Conservation (phyloP, 2,113 vertebrate species). For the Perognathus longimembris region DNA sequence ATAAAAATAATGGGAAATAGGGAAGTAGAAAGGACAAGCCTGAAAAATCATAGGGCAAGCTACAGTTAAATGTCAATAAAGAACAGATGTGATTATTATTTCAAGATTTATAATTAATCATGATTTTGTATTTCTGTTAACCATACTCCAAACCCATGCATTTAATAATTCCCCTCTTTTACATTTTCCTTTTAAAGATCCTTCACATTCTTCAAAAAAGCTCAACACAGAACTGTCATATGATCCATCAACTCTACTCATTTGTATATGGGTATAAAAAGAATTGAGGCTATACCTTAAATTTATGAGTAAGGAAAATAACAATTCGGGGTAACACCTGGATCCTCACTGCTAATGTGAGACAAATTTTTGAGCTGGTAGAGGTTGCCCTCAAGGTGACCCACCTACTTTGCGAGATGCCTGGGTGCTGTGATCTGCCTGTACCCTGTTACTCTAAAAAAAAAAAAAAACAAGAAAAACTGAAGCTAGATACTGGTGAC, state of each 20-base stretch:
- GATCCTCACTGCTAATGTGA: too few relatives aligned
- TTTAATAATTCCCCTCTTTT: background rate
- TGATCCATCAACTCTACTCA: background rate
- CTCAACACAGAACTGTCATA: background rate
- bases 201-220: background rate
- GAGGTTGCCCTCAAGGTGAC: too few relatives aligned
- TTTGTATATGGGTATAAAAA: background rate
- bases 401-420: too few relatives aligned
- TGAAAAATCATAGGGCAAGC: background rate
- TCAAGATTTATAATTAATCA: slow-evolving; percentile 31
- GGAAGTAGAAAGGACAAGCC: background rate
- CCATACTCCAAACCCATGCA: background rate
- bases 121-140: slow-evolving; percentile 52
- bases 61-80: slow-evolving; percentile 36
- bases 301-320: too few relatives aligned
- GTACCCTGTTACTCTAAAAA: too few relatives aligned
- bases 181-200: background rate
- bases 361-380: too few relatives aligned
- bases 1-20: background rate
- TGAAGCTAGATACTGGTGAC: too few relatives aligned
- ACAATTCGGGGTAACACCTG: too few relatives aligned
- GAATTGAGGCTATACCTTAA: too few relatives aligned
- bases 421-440: too few relatives aligned
- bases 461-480: too few relatives aligned
- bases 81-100: slow-evolving; percentile 46